A percentile compares a stretch with the other conserved stretches of the same genome.
Evolutionary conservation across 2,888 invertebrate species (phyloP).

Genomic region (Patella ulyssiponensis): DNA sequence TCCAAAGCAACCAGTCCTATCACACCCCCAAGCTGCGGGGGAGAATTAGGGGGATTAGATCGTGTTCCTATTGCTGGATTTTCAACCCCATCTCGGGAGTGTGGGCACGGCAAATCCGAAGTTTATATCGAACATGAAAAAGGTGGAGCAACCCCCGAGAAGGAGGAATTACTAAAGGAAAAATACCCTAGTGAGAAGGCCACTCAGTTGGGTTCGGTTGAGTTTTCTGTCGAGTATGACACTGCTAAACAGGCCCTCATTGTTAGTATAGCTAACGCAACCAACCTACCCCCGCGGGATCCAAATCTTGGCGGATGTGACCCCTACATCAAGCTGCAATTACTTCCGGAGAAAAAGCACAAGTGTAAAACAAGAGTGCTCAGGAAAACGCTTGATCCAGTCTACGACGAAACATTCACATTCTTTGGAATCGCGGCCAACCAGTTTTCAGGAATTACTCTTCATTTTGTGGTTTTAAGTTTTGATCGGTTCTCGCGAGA

Average conservation of each 20-base stretch:
- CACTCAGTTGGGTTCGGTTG: conserved; percentile 84
- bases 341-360: conserved; percentile 97
- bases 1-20: conserved; percentile 69
- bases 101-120: conserved; percentile 60
- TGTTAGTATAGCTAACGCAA: conserved; percentile 92
- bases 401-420: conserved; percentile 99
- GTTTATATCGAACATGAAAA: conserved; percentile 75
- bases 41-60: conserved; percentile 53
- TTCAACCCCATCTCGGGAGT: conserved; percentile 72
- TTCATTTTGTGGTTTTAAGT: conserved; percentile 76
- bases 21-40: conserved; percentile 53
- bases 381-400: conserved; percentile 94
- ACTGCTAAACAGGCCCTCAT: conserved; percentile 91
- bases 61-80: conserved; percentile 71
- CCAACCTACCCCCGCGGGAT: conserved; percentile 87
- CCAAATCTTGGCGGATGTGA: conserved; percentile 87
- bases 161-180: conserved; percentile 72
- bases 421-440: conserved; percentile 86
- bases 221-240: conserved; percentile 91
- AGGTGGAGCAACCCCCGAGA: conserved; percentile 65
- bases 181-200: conserved; percentile 60
- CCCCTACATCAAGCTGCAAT: conserved; percentile 97
- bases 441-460: conserved; percentile 90
- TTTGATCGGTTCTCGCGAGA: conserved; percentile 98
- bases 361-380: conserved; percentile 97